Evolutionary conservation across 2,797 vertebrate genomes (phyloP), one percentile per base, ranked within the genome.

Genomic region (Adrianichthys oophorus): DNA sequence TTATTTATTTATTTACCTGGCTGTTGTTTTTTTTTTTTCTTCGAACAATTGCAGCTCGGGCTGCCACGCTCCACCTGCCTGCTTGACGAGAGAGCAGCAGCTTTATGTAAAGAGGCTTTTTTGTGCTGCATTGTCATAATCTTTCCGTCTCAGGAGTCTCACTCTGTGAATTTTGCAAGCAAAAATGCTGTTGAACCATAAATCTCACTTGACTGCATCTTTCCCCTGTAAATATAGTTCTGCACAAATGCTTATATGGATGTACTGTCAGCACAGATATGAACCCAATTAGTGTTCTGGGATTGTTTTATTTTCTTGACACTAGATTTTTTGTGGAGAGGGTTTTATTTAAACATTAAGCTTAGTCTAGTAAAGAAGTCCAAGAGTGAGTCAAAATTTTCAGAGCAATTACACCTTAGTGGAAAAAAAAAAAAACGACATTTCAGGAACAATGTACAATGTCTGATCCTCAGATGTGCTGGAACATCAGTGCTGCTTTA

Each of bases 151-250:
- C 32, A 12, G 41, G 41, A 64, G 40, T 58, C 32, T 1, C 52
- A 60, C 57, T 70, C 55, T 71, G 59, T n/a, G 13, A 62, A 48
- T 40, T 65, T 37, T 37, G 52, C 17, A 54, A 65, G 62, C 40
- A 43, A 70, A 48, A 68, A 58, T 1, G 19, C 42, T 19, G 43
- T n/a, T 46, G 74, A 76, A 64, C 26, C 29, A 32, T 47, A 37
- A 68, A 57, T 57, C 65, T 52, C 23, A 47, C 41, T 2, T 15
- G 7, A 55, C 16, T 13, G 26, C 3, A 13, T 68, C 56, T 58
- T 69, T 56, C 29, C 32, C 16, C 24, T 41, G 13, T 49, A 24
- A 40, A 24, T 46, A 37, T 32, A 23, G 51, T 41, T 15, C 51
- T 23, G 17, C 37, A 41, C 37, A 52, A 41, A 52, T 37, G 32